Percentiles rank a stretch among this genome's conserved stretches.
phyloP scores from a whole-genome alignment of 2,797 vertebrate genomes.

The Paratrypauchen microcephalus region DNA sequence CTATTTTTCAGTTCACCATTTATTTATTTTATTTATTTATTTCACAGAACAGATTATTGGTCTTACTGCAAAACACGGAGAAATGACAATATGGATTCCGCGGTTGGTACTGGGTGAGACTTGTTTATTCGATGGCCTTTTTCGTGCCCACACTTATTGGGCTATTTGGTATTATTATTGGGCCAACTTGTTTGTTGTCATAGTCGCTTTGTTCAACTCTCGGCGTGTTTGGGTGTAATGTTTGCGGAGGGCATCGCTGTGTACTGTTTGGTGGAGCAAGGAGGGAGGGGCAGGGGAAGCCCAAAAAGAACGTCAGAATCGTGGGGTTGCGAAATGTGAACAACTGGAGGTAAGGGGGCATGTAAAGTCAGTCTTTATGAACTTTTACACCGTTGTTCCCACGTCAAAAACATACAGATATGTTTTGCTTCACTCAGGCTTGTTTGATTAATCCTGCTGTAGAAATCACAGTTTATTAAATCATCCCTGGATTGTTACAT shows the following conservation, averaged over 20 bases:
- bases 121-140: constrained; percentile 51
- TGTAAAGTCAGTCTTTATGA: too few relatives aligned
- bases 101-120: constrained; percentile 19
- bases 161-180: constrained; percentile 55
- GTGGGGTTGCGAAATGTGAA: constrained; percentile 2
- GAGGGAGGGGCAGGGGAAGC: constrained; percentile 15
- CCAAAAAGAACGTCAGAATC: constrained; percentile 17
- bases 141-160: constrained; percentile 32
- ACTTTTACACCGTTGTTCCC: too few relatives aligned
- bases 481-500: too few relatives aligned
- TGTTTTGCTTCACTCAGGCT: too few relatives aligned
- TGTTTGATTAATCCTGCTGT: too few relatives aligned
- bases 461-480: too few relatives aligned
- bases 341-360: constrained; percentile 4
- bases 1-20: constrained; percentile 28
- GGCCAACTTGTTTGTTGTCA: constrained; percentile 65
- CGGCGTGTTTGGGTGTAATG: constrained; percentile 51
- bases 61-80: constrained; percentile 39
- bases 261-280: constrained; percentile 45
- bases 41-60: constrained; percentile 46
- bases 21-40: constrained; percentile 41
- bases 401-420: too few relatives aligned
- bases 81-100: constrained; percentile 44
- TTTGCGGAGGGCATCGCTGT: constrained; percentile 49
- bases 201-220: constrained; percentile 55